Evolutionary conservation across 2,888 invertebrate species (phyloP).

Genomic region (Spodoptera littoralis): DNA sequence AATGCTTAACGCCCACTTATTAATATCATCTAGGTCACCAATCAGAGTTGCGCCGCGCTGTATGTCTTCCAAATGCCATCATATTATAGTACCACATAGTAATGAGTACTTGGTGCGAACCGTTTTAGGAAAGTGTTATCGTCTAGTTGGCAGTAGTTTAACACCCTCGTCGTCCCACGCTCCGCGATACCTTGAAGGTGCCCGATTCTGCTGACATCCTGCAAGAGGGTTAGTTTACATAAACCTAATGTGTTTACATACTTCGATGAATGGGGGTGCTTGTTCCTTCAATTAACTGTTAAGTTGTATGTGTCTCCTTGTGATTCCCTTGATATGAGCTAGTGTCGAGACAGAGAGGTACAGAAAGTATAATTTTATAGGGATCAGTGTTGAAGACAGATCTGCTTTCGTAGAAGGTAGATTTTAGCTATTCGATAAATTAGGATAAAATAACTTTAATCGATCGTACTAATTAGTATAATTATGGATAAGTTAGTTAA

Average conservation of each 20-base stretch:
- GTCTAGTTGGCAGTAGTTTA: conserved; percentile 1
- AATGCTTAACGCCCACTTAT: too few relatives aligned
- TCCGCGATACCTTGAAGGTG: conserved; percentile 5
- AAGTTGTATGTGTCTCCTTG: conserved; percentile 51
- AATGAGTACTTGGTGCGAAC: too few relatives aligned
- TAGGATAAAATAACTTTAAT: conserved; percentile 9
- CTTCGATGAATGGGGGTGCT: conserved; percentile 67
- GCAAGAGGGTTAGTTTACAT: conserved; percentile 30
- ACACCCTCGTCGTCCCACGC: background rate
- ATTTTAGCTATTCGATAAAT: background rate
- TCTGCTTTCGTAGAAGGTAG: conserved; percentile 28
- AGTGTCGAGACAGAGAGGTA: conserved; percentile 62
- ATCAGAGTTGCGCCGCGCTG: too few relatives aligned
- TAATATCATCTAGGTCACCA: too few relatives aligned
- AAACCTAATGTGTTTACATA: conserved; percentile 46
- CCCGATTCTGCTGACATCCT: conserved; percentile 19
- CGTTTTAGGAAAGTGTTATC: conserved; percentile 1
- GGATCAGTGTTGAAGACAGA: conserved; percentile 43
- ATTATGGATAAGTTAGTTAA: conserved; percentile 11
- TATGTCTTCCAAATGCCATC: too few relatives aligned
- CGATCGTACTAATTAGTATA: conserved; percentile 18
- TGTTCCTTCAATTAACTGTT: conserved; percentile 64
- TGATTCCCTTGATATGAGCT: conserved; percentile 60
- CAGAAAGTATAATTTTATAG: conserved; percentile 29
- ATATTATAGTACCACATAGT: too few relatives aligned